Base-by-base conservation (phyloP, 2,888 invertebrate genomes). In the Periphyllus acericola region DNA sequence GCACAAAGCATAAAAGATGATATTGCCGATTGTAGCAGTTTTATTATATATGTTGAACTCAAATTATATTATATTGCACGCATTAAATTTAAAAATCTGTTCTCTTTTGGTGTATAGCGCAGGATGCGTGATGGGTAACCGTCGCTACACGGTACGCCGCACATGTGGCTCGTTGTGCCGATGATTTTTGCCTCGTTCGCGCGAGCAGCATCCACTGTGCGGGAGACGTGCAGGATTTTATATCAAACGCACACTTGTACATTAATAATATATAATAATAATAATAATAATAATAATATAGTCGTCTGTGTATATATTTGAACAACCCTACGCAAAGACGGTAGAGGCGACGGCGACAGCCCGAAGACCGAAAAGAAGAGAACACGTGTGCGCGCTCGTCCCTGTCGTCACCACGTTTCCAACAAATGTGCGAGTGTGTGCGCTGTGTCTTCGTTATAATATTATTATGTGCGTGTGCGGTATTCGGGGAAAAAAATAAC, bases 211-310 rank as follows among this genome's bases (percentile, higher is more conserved):
- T 71, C 29, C 29, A 32, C 75, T 83, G 40, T 66, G 83, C 75
- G 83, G 83, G 83, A 83, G 83, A 75, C 83, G n/a, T 17, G 75
- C 34, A 25, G 74, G 75, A 66, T 83, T 83, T 83, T 66, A 83
- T 83, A 83, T 83, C 74, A 75, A 83, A 75, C 17, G 21, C 40
- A 60, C 74, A 55, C 74, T n/a, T 40, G 40, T 66, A 81, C 68
- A 46, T 32, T 66, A 68, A 81, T 68, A 68, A 55, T 46, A 25
- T 36, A 40, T 80, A 29, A 66, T 78, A 76, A 40, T 80, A 29
- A 66, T n/a, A 80, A 36, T 80, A 60, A 36, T 80, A 80, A 80
- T 78, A 55, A 52, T 78, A 79, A 46, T 72, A 34, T 34, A 60
- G 40, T 17, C 79, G 60, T 36, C 34, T n/a, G 55, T 11, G 68